These are phyloP conservation scores for Diplodus puntazzo DNA, from an alignment of 2,797 vertebrate genomes.

Conservation along the genomic window DNA sequence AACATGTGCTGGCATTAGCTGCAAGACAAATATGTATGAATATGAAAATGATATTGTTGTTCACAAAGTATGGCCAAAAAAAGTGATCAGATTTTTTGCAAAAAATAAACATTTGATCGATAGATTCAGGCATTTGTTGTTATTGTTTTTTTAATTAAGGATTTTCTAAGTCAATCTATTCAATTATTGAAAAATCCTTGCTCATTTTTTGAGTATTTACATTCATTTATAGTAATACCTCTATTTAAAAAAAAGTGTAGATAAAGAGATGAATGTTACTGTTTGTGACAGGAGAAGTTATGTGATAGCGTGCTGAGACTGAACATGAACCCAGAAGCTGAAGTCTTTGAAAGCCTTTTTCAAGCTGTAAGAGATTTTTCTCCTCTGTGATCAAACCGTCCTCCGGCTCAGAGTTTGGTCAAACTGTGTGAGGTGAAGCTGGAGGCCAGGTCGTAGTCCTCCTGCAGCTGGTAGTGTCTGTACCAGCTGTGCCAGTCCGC, in stretches of 20 bases:
- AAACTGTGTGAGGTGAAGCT: conserved; percentile 73
- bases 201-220: background rate
- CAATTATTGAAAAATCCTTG: background rate
- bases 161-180: background rate
- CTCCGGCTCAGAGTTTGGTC: conserved; percentile 67
- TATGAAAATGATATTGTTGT: background rate
- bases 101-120: background rate
- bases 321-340: background rate
- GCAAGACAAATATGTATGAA: background rate
- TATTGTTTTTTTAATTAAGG: background rate
- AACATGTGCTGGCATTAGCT: background rate
- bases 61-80: background rate
- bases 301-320: background rate
- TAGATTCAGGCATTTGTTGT: background rate
- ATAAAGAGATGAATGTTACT: background rate
- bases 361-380: background rate
- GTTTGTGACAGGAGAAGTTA: conserved; percentile 1
- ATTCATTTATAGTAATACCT: background rate
- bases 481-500: conserved; percentile 89
- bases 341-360: conserved; percentile 16
- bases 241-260: background rate
- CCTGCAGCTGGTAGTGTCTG: conserved; percentile 84
- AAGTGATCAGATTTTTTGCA: background rate
- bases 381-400: background rate
- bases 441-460: conserved; percentile 83